A percentile compares a stretch with the other conserved stretches of the same genome.
Evolutionary conservation across 2,888 invertebrate species (phyloP).

Genomic region (Polydrusus tereticollis): DNA sequence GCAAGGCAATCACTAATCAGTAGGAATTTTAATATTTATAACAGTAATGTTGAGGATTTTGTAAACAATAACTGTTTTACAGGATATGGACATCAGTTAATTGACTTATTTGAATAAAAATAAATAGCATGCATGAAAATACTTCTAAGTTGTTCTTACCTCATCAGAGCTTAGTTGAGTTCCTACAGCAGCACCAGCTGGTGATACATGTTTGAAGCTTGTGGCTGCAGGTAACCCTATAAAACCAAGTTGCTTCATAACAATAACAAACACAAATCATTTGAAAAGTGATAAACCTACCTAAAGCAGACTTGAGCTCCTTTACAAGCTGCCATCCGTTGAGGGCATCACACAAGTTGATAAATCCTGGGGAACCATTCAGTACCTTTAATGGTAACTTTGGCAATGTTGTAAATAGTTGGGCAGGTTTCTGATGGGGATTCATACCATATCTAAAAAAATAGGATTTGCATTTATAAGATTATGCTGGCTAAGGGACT

Average conservation of each 20-base stretch:
- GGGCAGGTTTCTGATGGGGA: constrained; percentile 97
- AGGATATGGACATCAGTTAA: too few species aligned
- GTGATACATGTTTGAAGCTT: constrained; percentile 98
- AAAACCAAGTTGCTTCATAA: background rate
- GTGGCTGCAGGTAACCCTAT: constrained; percentile 87
- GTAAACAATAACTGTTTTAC: too few species aligned
- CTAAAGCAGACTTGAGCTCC: constrained; percentile 84
- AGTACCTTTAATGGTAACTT: constrained; percentile 88
- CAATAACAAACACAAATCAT: background rate
- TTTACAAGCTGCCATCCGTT: constrained; percentile 97
- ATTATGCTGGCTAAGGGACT: background rate
- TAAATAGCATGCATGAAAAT: background rate
- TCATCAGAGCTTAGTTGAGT: constrained; percentile 80
- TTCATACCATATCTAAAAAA: constrained; percentile 93
- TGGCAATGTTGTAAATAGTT: constrained; percentile 84
- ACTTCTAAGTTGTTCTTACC: constrained; percentile 62
- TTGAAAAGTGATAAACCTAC: background rate
- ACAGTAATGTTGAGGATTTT: too few species aligned
- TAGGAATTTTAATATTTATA: too few species aligned
- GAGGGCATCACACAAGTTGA: constrained; percentile 96
- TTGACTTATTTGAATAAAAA: too few species aligned
- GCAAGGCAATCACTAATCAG: too few species aligned
- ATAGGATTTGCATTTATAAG: background rate
- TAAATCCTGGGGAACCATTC: constrained; percentile 97
- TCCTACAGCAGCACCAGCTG: constrained; percentile 96